These are phyloP conservation scores for Zaprionus africanus DNA, from an alignment of 1,140 invertebrate genomes.

Conservation along the genomic window DNA sequence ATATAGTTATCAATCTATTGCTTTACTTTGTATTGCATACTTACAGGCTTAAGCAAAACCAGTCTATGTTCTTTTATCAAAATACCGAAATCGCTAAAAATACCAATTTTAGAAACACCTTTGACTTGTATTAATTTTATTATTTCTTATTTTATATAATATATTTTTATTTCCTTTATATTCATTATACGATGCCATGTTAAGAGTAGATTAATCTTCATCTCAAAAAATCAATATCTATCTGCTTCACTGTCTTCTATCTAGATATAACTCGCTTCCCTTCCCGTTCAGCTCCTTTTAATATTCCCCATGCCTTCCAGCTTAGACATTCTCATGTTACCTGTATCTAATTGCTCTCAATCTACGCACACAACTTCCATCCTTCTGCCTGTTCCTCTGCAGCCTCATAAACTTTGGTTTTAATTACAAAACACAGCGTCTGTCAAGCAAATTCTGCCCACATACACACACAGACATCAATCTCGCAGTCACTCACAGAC, in stretches of 20 bases:
- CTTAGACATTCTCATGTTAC: conserved; percentile 22
- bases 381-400: neutral
- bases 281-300: neutral
- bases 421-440: conserved; percentile 35
- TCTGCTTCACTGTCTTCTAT: neutral
- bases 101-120: no score
- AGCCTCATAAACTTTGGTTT: conserved; percentile 29
- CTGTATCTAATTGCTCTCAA: conserved; percentile 39
- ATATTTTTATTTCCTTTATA: no score
- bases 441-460: neutral
- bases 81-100: no score
- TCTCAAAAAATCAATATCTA: neutral
- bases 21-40: no score
- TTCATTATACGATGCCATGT: no score
- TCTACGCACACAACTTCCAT: neutral
- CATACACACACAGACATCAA: neutral
- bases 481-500: conserved; percentile 3
- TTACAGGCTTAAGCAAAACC: no score
- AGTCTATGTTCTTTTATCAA: no score
- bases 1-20: neutral
- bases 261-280: neutral
- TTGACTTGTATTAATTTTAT: no score
- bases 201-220: no score
- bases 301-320: neutral
- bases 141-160: neutral